Evolutionary conservation across 2,113 vertebrate genomes (phyloP).

Genomic region (Beaufortia kweichowensis): DNA sequence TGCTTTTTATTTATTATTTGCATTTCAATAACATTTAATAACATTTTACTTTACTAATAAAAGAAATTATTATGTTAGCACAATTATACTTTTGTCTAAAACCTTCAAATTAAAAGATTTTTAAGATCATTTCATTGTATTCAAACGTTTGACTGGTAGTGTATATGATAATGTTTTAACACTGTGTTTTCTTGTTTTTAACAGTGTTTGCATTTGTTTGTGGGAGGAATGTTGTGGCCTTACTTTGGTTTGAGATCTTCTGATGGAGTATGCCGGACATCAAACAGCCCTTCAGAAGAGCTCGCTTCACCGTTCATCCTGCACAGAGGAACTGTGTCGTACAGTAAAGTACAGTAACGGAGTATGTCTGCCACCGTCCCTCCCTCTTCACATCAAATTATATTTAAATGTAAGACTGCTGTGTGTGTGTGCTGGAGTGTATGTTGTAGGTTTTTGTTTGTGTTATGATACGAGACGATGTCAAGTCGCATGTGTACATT

Average conservation of each 20-base stretch:
- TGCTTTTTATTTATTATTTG: too few species aligned
- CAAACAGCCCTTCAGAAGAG: not conserved
- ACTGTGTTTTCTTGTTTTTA: slow-evolving; percentile 45
- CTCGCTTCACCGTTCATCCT: slow-evolving; percentile 24
- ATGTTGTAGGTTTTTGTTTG: slow-evolving; percentile 1
- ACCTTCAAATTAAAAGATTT: too few species aligned
- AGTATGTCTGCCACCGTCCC: slow-evolving; percentile 6
- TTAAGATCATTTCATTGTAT: too few species aligned
- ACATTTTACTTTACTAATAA: too few species aligned
- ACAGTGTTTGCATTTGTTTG: slow-evolving; percentile 70
- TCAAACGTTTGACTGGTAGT: too few species aligned
- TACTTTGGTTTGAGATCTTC: slow-evolving; percentile 66
- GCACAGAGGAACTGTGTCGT: slow-evolving; percentile 38
- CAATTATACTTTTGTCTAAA: too few species aligned
- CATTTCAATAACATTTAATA: too few species aligned
- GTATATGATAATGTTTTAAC: not conserved
- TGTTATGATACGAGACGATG: not conserved
- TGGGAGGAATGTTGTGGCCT: slow-evolving; percentile 74
- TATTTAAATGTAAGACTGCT: slow-evolving; percentile 32
- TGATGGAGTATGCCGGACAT: slow-evolving; percentile 46
- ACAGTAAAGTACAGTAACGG: not conserved
- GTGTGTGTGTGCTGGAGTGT: slow-evolving; percentile 2
- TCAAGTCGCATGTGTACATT: slow-evolving; percentile 17
- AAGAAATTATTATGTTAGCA: too few species aligned
- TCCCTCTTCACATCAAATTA: slow-evolving; percentile 1